Evolutionary conservation across 2,888 invertebrate genomes (phyloP).

Genomic region (Agriopis aurantiaria): DNA sequence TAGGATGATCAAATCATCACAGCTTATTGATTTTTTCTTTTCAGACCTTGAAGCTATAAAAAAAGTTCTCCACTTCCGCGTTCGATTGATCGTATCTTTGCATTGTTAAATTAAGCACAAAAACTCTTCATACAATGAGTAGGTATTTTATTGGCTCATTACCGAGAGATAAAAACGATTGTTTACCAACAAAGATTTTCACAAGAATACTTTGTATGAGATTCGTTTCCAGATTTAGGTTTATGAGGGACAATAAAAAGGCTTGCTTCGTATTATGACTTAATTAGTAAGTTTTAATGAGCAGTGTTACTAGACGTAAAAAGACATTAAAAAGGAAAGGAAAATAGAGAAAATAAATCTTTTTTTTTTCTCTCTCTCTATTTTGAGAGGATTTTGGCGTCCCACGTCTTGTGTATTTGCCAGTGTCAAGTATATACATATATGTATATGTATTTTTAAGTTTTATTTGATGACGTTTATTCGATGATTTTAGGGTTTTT

Average conservation of each 20-base stretch:
- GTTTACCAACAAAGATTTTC: conserved; percentile 31
- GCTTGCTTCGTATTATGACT: neutral
- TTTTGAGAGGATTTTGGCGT: no score
- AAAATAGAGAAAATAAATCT: no score
- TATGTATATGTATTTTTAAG: no score
- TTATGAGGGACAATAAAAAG: neutral
- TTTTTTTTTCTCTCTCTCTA: no score
- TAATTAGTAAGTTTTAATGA: no score
- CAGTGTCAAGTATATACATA: no score
- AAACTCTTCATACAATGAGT: conserved; percentile 35
- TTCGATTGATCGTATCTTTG: conserved; percentile 42
- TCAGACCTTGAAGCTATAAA: conserved; percentile 35
- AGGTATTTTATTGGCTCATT: conserved; percentile 30
- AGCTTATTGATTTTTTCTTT: conserved; percentile 41
- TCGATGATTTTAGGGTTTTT: no score
- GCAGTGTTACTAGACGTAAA: no score
- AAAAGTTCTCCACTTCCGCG: conserved; percentile 35
- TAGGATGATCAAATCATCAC: conserved; percentile 15
- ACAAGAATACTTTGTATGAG: conserved; percentile 4
- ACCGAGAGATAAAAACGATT: conserved; percentile 23
- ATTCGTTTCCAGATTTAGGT: conserved; percentile 9
- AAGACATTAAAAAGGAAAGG: no score
- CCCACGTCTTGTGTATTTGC: no score
- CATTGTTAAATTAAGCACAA: conserved; percentile 41
- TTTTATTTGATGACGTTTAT: no score